A percentile compares a stretch with the other conserved stretches of the same genome.
Evolutionary conservation across 2,113 vertebrate genomes (phyloP).

Genomic region (Lepisosteus osseus): DNA sequence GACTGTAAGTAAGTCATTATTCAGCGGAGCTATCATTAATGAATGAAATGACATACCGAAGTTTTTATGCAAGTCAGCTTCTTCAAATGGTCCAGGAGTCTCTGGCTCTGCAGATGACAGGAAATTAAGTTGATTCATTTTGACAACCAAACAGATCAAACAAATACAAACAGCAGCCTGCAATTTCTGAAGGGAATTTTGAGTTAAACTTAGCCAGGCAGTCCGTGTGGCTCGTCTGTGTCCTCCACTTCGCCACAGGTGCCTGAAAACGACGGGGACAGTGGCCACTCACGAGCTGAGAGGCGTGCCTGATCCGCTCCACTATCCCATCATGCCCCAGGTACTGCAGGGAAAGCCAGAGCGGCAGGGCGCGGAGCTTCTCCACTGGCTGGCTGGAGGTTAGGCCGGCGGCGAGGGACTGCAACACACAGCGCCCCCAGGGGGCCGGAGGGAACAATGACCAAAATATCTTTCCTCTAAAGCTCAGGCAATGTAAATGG

Average conservation of each 20-base stretch:
- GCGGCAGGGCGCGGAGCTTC: slow-evolving; percentile 86
- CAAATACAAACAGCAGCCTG: too few relatives aligned
- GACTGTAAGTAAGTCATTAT: too few relatives aligned
- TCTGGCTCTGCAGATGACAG: slow-evolving; percentile 74
- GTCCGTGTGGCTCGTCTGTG: background rate
- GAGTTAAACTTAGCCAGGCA: too few relatives aligned
- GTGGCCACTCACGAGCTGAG: slow-evolving; percentile 71
- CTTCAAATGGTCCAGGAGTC: slow-evolving; percentile 82
- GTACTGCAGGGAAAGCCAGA: slow-evolving; percentile 93
- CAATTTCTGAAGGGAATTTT: too few relatives aligned
- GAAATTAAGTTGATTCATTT: too few relatives aligned
- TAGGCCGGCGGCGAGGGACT: slow-evolving; percentile 89
- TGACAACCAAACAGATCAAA: too few relatives aligned
- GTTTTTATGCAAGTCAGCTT: slow-evolving; percentile 81
- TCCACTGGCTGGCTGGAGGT: slow-evolving; percentile 85
- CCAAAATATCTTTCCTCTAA: background rate
- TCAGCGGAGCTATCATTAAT: too few relatives aligned
- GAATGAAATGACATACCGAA: slow-evolving; percentile 68
- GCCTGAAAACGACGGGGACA: background rate
- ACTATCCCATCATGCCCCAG: slow-evolving; percentile 87
- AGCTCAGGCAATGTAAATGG: too few relatives aligned
- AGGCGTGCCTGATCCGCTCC: slow-evolving; percentile 81
- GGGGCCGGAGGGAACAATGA: slow-evolving; percentile 14
- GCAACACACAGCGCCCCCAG: slow-evolving; percentile 16
- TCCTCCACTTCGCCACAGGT: background rate